Evolutionary conservation across 2,888 invertebrate species (phyloP).

Genomic region (Leucania comma): DNA sequence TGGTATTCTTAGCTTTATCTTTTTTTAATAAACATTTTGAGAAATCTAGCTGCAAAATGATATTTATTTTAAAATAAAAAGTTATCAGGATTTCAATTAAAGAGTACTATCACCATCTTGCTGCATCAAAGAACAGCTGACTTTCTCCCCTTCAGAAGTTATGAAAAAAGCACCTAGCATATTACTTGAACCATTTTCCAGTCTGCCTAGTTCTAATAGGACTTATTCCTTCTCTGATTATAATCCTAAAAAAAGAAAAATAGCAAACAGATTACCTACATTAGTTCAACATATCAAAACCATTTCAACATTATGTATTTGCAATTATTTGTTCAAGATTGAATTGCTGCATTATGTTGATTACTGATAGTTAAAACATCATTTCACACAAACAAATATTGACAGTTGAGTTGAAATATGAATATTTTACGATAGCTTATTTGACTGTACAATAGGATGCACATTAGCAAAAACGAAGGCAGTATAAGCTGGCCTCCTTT

Average conservation of each 20-base stretch:
- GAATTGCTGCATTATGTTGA: background rate
- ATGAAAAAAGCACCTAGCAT: background rate
- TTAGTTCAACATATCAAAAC: background rate
- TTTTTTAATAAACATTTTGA: background rate
- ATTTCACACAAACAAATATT: background rate
- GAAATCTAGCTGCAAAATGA: background rate
- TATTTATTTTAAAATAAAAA: background rate
- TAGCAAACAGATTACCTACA: background rate
- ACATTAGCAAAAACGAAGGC: background rate
- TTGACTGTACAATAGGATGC: background rate
- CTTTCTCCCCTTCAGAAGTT: no score
- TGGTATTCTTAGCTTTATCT: background rate
- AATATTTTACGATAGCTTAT: background rate
- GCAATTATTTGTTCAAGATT: constrained; percentile 1
- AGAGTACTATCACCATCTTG: background rate
- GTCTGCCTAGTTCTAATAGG: background rate
- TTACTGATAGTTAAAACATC: background rate
- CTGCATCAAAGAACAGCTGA: background rate
- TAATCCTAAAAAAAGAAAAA: background rate
- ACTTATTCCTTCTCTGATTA: background rate
- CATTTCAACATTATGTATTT: background rate
- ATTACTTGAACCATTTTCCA: background rate
- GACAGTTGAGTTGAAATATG: background rate
- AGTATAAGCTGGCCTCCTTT: background rate
- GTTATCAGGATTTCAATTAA: background rate